Base-by-base conservation (phyloP, 2,113 vertebrate genomes). In the Onychorhynchus coronatus region DNA sequence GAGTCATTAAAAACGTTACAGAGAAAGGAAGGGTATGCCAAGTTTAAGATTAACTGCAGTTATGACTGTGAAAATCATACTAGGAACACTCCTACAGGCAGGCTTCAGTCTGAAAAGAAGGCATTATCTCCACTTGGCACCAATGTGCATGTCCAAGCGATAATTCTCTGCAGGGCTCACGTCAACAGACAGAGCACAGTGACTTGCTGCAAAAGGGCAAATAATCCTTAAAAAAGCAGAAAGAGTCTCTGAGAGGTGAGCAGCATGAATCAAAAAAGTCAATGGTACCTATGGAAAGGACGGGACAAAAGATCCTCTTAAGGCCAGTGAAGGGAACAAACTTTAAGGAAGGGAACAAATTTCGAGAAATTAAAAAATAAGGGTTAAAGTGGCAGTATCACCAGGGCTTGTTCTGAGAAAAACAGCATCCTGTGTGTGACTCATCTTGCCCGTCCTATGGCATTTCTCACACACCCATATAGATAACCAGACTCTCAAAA, bases 41-140 rank as follows among this genome's bases (percentile, higher is more conserved):
- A 93, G 76, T 90, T 86, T 81, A 94, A 96, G 93, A 96, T 97
- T 96, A 97, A 91, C 88, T 89, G 92, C 91, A 92, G 80, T 93
- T 94, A 94, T 86, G 80, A 88, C 92, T 97, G 96, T 97, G 92
- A 95, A 97, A 97, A 95, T 93, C 22, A 50, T 81, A 86, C 91
- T 96, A 90, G 88, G 86, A 97, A 82, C 88, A 92, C 91, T 96
- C 95, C 95, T 96, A 89, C 73, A 7, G 80, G 80, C 95, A 93
- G 52, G 62, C 92, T 93, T 89, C 70, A 58, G 41, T 85, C 83
- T 97, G 88, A 97, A 96, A 97, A 95, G 95, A 61, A 24, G 2
- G 88, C 88, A 97, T 97, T 97, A 97, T 97, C 93, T 97, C 77
- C 95, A 81, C 53, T 95, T 97, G 96, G 96, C 95, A 97, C 96